These are phyloP conservation scores for Balearica regulorum DNA, from an alignment of 2,797 vertebrate genomes.

Conservation along the genomic window DNA sequence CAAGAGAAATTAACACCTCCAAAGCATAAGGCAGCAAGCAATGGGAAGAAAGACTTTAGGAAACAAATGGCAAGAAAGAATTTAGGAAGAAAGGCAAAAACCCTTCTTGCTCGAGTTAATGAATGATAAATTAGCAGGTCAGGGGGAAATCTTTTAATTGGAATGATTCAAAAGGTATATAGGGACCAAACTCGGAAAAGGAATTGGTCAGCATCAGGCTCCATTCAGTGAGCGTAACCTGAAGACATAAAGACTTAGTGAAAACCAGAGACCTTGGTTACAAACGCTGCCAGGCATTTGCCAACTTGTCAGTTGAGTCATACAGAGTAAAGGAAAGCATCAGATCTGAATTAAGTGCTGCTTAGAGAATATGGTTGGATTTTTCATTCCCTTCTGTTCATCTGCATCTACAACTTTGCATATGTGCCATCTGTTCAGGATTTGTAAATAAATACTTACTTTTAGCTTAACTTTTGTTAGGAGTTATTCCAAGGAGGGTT, in stretches of 20 bases:
- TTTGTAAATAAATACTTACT: constrained; percentile 20
- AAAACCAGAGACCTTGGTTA: background rate
- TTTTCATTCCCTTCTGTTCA: background rate
- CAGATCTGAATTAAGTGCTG: background rate
- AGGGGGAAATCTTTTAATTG: background rate
- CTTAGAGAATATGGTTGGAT: background rate
- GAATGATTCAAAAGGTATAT: background rate
- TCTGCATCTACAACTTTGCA: background rate
- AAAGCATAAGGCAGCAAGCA: background rate
- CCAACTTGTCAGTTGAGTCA: background rate
- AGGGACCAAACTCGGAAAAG: background rate
- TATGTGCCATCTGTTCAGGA: background rate
- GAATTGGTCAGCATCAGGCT: background rate
- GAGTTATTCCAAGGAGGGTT: background rate
- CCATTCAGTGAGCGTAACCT: background rate
- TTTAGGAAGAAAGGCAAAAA: background rate
- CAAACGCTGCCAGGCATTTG: constrained; percentile 13
- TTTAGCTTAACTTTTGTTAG: background rate
- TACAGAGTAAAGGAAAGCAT: background rate
- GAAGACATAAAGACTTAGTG: background rate
- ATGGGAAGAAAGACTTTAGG: background rate
- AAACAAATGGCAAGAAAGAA: no score
- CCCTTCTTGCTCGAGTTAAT: background rate
- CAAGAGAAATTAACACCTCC: background rate
- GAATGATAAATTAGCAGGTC: background rate